Evolutionary conservation across 2,888 invertebrate genomes (phyloP), one percentile per base, ranked within the genome.

Genomic region (Oscheius sp.): DNA sequence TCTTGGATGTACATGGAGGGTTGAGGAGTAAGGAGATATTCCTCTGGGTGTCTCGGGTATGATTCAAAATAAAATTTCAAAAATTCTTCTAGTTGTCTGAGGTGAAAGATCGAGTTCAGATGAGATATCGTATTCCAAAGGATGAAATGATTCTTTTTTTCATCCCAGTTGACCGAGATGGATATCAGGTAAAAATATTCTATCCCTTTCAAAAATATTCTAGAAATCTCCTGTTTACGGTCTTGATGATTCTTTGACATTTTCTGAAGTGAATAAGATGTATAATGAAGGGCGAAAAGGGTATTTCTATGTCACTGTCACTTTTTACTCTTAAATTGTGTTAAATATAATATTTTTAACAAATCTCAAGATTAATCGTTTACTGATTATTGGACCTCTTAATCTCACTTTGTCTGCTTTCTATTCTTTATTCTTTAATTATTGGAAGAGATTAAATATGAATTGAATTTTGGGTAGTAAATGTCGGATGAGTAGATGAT

Each of bases 101-200:
- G 20, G 44, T 59, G 3, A 59, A 59, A 22, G 59, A 59, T 26
- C 41, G 59, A 2, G 59, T 59, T 3, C 59, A 59, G 28, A 8
- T 28, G 24, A 59, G 44, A 28, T 30, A 59, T 14, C n/a, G 41
- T 8, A 26, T 41, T 1, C 59, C 59, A 5, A 59, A 59, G 9
- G 59, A 59, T 14, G n/a, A 17, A 17, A 59, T 59, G 59, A 28
- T 59, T 12, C 44, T 59, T 6, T 59, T 41, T 41, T 59, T 44
- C 28, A 44, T 59, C 12, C 44, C 59, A 4, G 26, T 24, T 8
- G 59, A 59, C 20, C 59, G 59, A 3, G 41, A 59, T 20, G 59
- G 59, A 14, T 44, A 41, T 28, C 17, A 41, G 41, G 59, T 59
- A 9, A 12, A 30, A 28, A n/a, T n/a, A n/a, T n/a, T n/a, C n/a